Base-by-base conservation (phyloP, 2,888 invertebrate genomes). In the Aporophyla lueneburgensis region DNA sequence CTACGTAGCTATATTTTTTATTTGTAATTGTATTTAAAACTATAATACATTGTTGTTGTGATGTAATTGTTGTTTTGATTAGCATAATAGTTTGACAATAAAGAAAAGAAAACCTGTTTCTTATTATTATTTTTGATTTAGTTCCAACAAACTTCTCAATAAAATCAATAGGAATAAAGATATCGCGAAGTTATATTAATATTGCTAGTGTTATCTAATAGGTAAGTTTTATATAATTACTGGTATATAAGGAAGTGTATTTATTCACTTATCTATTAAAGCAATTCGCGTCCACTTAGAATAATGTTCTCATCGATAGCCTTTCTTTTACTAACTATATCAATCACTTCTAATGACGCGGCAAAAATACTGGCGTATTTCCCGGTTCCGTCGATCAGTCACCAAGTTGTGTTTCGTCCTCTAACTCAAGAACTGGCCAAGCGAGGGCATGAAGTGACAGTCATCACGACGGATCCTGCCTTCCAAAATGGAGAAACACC, bases 371-470 rank as follows among this genome's bases (percentile, higher is more conserved):
- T 96, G 24, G 92, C 85, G 0, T 83, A 92, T 0, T 88, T 93
- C 40, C 90, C 95, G 2, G 19, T 90, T 3, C 91, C 95, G 0
- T 93, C 94, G 0, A 90, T 94, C 46, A 96, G 95, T 70, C 96
- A 96, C 72, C 95, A 96, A 87, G 84, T 93, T 0, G 91, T 92
- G 2, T 95, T 91, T 59, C 90, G 92, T 40, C 89, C 91, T 3
- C 61, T 96, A 1, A 90, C 92, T 16, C 88, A 91, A 21, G 94
- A 94, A 46, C 83, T 97, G n/a, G 90, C 90, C 0, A 90, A 76
- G 70, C 87, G 93, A 21, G 96, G 96, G 1, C 96, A 96, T 70
- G 90, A 96, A 59, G 79, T 96, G 0, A 91, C 93, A 0, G 88
- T 95, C 0, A 84, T 95, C 3, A 94, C 96, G 1, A 71, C 96